Evolutionary conservation across 2,797 vertebrate genomes (phyloP), one percentile per base, ranked within the genome.

Genomic region (Chromobotia macracanthus): DNA sequence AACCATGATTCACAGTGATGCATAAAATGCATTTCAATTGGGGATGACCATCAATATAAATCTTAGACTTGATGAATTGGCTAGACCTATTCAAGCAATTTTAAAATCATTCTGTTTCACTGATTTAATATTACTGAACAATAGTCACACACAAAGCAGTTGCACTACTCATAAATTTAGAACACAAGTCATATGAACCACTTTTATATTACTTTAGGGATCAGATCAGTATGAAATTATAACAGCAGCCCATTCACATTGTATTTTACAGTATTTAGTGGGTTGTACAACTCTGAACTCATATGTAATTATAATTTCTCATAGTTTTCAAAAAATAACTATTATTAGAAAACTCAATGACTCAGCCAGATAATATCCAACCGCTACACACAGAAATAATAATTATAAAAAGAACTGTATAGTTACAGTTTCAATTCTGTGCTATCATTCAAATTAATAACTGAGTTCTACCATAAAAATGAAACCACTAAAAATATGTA

Each of bases 351-450:
- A 38, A 25, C 13, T 44, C 31, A 31, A 11, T 28, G 23, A 2
- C 16, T 31, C 10, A 44, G 31, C 48, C 58, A 74, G 44, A 19
- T 41, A 73, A 73, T 44, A 48, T 10, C 19, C 28, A 75, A 31
- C 58, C 28, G 25, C 25, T 31, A 31, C 58, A 61, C 58, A 61
- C 23, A 61, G 58, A 61, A 16, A 16, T 61, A 15, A 61, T 31
- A 61, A 61, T 31, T 15, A 60, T 28, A 7, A 23, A 56, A 60
- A 58, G 3, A 58, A 60, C 48, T 28, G 46, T 73, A 73, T 73
- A 48, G 44, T 74, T 74, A 73, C 23, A 63, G 23, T 74, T 63
- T 58, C 55, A 63, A 67, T 75, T 23, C 67, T 76, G 50, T 76
- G 50, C 55, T 66, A 31, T 44, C 15, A 41, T 25, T 56, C 16